phyloP scores from a whole-genome alignment of 30 jellyfish, hydroid and myxozoan genomes.

The Hydractinia symbiolongicarpus region DNA sequence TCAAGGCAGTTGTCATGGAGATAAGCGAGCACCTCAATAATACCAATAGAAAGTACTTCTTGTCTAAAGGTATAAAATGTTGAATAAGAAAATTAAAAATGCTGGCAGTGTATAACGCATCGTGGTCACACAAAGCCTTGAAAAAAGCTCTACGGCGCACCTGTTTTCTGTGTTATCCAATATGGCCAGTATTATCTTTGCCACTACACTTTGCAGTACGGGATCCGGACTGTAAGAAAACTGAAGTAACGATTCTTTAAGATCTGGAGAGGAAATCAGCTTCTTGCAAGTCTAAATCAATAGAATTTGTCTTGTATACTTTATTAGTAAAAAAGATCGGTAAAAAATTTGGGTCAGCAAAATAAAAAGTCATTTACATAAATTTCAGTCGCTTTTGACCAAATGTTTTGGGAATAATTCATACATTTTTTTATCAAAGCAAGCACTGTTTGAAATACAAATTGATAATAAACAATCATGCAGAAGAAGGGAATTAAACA shows the following conservation, averaged over 20 bases:
- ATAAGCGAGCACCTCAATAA: conserved; percentile 81
- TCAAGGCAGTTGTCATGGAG: conserved; percentile 89
- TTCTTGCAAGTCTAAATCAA: conserved; percentile 56
- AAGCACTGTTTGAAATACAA: not conserved
- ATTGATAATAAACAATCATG: too few species aligned
- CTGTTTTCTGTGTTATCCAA: conserved; percentile 64
- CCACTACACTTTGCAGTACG: conserved; percentile 82
- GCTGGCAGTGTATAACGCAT: not conserved
- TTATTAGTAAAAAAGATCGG: not conserved
- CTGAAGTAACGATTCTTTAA: conserved; percentile 79
- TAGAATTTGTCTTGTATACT: not conserved
- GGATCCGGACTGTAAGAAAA: conserved; percentile 95
- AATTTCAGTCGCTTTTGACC: not conserved
- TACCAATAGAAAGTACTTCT: conserved; percentile 76
- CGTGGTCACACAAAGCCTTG: not conserved
- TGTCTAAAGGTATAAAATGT: conserved; percentile 36
- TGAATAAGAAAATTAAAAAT: not conserved
- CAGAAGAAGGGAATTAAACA: not conserved
- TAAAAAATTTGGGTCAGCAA: not conserved
- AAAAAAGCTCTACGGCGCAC: conserved; percentile 22
- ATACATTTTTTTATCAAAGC: not conserved
- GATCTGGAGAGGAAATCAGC: conserved; percentile 56
- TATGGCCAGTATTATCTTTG: conserved; percentile 69
- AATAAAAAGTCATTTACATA: too few species aligned
- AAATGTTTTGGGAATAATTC: not conserved